Conservation (phyloP, 2,113 vertebrate species). For the Onychostoma macrolepis region DNA sequence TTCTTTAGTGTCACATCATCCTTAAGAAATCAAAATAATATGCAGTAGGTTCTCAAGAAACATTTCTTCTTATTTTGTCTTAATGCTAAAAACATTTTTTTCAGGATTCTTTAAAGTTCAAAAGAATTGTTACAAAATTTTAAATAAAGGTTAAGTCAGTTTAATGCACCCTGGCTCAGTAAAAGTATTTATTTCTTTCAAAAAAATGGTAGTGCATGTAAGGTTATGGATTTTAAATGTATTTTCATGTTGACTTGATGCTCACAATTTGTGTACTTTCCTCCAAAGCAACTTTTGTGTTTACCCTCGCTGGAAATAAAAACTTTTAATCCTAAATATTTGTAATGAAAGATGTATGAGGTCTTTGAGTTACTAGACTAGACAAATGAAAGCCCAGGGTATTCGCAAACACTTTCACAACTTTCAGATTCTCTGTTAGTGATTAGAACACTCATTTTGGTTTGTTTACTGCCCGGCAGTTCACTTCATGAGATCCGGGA, state of each 20-base stretch:
- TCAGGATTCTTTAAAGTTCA: background rate
- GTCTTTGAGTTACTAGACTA: slow-evolving; percentile 20
- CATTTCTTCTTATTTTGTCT: background rate
- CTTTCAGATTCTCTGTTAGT: slow-evolving; percentile 7
- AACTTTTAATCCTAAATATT: slow-evolving; percentile 3
- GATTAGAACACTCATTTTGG: slow-evolving; percentile 30
- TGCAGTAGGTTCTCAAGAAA: background rate
- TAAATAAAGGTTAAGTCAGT: background rate
- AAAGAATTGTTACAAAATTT: background rate
- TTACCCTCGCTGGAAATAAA: background rate
- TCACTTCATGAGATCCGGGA: slow-evolving; percentile 10
- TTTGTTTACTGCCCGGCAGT: slow-evolving; percentile 50
- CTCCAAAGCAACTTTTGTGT: background rate
- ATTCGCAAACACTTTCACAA: slow-evolving; percentile 7
- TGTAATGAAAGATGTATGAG: slow-evolving; percentile 23
- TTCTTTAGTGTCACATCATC: background rate
- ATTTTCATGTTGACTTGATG: background rate
- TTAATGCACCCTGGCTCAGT: no score
- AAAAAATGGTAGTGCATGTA: background rate
- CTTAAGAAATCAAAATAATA: background rate
- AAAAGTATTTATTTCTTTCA: background rate
- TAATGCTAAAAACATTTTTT: background rate
- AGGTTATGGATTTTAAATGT: background rate
- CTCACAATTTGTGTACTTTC: background rate
- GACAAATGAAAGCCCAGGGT: slow-evolving; percentile 9